Evolutionary conservation across 2,797 vertebrate species (phyloP), one percentile per base, ranked within the genome.

Genomic region (Falco concolor): DNA sequence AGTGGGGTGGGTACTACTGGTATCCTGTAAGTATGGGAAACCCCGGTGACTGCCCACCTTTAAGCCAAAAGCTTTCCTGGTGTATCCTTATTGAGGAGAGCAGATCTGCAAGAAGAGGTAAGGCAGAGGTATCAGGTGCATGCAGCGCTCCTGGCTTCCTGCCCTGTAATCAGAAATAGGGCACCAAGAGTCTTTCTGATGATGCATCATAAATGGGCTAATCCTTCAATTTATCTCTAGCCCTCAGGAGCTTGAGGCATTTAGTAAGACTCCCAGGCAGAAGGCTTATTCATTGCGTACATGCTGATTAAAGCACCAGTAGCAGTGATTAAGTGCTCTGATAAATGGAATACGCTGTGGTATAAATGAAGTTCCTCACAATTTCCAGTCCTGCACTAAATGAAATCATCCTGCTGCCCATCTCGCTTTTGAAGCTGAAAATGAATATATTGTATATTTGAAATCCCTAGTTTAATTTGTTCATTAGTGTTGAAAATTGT

Each of bases 401-500:
- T 92, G n/a, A 88, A 85, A 69, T 75, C 92, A 78, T 89, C 92
- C 54, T 8, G 3, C 61, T 77, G 68, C 87, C 60, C 2, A 2
- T 54, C 93, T 91, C 15, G 16, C 65, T 84, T 77, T 52, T 32
- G 76, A 83, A 83, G 82, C 30, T 81, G 79, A 68, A 44, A 87
- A 81, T 91, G 8, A 72, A 68, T 34, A 44, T 25, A 11, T 72
- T 8, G 3, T 64, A 12, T 11, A 21, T 87, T 16, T 68, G 75
- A 83, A 85, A 68, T 42, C n/a, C 54, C 15, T 84, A n/a, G 53
- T 50, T 84, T 3, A 10, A 60, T 36, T 45, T 70, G 44, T 79
- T 94, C 70, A 2, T 8, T 21, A 65, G 61, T 84, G 80, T 84
- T 79, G 85, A 89, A 86, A 92, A 92, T 96, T 85, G 90, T 53